Conservation (phyloP, 2,113 vertebrate species). For the Hydrolagus affinis region DNA sequence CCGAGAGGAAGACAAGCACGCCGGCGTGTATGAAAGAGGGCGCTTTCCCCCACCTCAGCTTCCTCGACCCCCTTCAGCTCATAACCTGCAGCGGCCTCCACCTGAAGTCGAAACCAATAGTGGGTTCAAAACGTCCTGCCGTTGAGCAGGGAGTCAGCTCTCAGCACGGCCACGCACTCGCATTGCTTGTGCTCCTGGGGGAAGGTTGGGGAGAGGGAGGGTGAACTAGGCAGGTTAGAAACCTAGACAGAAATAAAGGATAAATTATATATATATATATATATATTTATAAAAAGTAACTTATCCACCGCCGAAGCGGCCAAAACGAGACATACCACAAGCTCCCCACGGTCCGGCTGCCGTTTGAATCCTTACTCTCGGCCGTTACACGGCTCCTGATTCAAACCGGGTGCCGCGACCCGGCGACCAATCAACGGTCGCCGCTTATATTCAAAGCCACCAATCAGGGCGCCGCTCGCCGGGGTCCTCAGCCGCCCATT, state of each 20-base stretch:
- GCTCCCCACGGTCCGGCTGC: not conserved
- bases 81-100: not conserved
- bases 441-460: slow-evolving; percentile 20
- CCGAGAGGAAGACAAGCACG: too few relatives aligned
- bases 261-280: too few relatives aligned
- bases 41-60: not conserved
- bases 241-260: too few relatives aligned
- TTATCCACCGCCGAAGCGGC: too few relatives aligned
- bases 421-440: not conserved
- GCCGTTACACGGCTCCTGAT: not conserved
- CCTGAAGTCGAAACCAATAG: not conserved
- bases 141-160: not conserved
- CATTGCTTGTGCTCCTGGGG: too few relatives aligned
- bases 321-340: too few relatives aligned
- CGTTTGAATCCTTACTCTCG: not conserved
- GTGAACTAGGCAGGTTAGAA: not conserved
- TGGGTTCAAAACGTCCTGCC: not conserved
- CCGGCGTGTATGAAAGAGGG: too few relatives aligned
- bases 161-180: not conserved
- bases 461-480: not conserved
- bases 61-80: not conserved
- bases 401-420: not conserved
- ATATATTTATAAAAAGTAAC: too few relatives aligned
- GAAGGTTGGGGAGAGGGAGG: not conserved
- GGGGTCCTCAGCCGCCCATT: not conserved